These are phyloP conservation scores for Melanotaenia nigrans DNA, from an alignment of 2,797 vertebrate species.

Conservation along the genomic window DNA sequence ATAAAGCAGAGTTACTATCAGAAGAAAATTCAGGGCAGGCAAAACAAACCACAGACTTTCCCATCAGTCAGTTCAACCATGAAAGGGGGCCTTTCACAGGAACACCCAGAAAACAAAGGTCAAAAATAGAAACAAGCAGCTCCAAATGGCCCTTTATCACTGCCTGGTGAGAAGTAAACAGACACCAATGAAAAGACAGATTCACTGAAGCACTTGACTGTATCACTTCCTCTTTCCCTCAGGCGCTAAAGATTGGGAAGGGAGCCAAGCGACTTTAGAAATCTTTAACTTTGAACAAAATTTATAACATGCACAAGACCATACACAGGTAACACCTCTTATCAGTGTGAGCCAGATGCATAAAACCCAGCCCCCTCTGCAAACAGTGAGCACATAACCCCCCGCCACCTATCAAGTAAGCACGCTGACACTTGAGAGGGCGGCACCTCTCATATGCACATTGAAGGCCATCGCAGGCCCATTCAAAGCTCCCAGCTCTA, in stretches of 20 bases:
- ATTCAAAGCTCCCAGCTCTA: constrained; percentile 72
- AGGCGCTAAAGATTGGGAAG: not conserved
- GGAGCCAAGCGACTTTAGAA: constrained; percentile 9
- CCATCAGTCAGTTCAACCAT: constrained; percentile 29
- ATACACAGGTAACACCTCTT: constrained; percentile 26
- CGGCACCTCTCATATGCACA: constrained; percentile 69
- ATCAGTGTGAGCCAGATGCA: constrained; percentile 17
- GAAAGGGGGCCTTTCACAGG: constrained; percentile 49
- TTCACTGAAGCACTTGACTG: constrained; percentile 27
- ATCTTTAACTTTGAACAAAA: constrained; percentile 3
- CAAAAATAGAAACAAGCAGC: constrained; percentile 47
- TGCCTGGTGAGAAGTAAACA: constrained; percentile 48
- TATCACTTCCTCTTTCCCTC: constrained; percentile 44
- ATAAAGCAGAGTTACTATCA: constrained; percentile 3
- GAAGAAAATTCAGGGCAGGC: not conserved
- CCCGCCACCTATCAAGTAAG: constrained; percentile 31
- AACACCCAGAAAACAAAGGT: constrained; percentile 39
- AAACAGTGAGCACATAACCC: constrained; percentile 36
- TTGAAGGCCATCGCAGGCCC: constrained; percentile 62
- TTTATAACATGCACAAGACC: not conserved
- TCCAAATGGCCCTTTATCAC: constrained; percentile 48
- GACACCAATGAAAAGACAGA: constrained; percentile 57
- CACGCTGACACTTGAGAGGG: constrained; percentile 78
- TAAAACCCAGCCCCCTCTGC: constrained; percentile 31
- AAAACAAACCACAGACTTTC: constrained; percentile 22